These are phyloP conservation scores for Diadumene lineata DNA, from an alignment of 92 coral and sea anemone genomes.

Conservation along the genomic window DNA sequence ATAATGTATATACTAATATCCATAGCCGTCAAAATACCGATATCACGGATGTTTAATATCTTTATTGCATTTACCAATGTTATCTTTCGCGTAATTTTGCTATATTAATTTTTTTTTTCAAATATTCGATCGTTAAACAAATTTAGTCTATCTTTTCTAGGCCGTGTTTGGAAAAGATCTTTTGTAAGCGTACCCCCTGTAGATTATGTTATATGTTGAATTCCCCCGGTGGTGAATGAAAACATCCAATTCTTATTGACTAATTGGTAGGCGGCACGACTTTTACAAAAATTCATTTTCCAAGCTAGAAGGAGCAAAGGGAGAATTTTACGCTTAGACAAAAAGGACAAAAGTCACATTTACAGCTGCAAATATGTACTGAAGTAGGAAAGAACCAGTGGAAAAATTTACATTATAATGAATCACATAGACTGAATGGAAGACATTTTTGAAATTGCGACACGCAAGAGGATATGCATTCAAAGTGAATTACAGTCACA, in stretches of 20 bases:
- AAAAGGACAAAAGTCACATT: too few species aligned
- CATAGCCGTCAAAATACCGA: background rate
- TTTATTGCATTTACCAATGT: background rate
- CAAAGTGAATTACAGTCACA: too few species aligned
- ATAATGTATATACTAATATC: background rate
- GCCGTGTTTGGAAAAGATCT: background rate
- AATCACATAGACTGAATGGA: too few species aligned
- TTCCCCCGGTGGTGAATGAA: background rate
- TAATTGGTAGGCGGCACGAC: slow-evolving; percentile 12
- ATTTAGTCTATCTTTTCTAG: background rate
- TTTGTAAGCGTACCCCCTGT: background rate
- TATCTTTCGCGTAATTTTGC: background rate
- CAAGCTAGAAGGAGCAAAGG: background rate
- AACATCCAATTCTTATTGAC: background rate
- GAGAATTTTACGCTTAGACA: too few species aligned
- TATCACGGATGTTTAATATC: background rate
- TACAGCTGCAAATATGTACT: too few species aligned
- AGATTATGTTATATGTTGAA: background rate
- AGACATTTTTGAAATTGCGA: too few species aligned
- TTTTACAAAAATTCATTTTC: background rate
- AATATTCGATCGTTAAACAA: background rate
- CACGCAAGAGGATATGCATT: too few species aligned
- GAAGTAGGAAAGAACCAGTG: too few species aligned
- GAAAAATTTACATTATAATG: too few species aligned
- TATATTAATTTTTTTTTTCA: background rate